Evolutionary conservation across 2,113 vertebrate species (phyloP).

Genomic region (Phodopus roborovskii): DNA sequence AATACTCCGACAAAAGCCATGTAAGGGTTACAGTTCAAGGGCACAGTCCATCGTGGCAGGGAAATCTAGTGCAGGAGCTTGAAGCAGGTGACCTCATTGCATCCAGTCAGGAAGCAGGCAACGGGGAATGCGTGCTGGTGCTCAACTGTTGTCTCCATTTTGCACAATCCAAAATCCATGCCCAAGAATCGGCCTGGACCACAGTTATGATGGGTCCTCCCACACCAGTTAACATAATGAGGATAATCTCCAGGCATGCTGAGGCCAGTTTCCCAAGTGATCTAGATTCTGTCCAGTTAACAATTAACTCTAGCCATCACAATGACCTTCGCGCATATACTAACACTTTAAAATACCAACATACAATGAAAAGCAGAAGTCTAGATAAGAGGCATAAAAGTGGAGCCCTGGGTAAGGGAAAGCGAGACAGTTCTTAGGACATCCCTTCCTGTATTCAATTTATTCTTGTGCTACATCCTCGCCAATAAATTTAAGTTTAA

Average conservation of each 20-base stretch:
- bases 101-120: neutral
- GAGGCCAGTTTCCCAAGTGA: neutral
- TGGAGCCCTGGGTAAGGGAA: neutral
- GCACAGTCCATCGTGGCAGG: neutral
- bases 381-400: neutral
- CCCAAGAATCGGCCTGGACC: no score
- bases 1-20: neutral
- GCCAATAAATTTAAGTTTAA: neutral
- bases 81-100: neutral
- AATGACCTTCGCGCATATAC: neutral
- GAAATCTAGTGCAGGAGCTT: neutral
- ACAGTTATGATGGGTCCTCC: neutral
- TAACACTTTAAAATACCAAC: neutral
- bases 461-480: neutral
- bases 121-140: neutral
- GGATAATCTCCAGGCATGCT: neutral
- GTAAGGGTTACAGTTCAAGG: neutral
- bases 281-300: neutral
- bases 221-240: neutral
- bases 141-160: neutral
- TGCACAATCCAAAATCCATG: neutral
- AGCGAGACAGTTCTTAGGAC: neutral
- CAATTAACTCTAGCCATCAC: neutral
- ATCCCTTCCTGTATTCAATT: conserved; percentile 13
- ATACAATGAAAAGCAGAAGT: neutral